Conservation (phyloP, 92 coral and sea anemone genomes). For the Epizoanthus illoricatus region DNA sequence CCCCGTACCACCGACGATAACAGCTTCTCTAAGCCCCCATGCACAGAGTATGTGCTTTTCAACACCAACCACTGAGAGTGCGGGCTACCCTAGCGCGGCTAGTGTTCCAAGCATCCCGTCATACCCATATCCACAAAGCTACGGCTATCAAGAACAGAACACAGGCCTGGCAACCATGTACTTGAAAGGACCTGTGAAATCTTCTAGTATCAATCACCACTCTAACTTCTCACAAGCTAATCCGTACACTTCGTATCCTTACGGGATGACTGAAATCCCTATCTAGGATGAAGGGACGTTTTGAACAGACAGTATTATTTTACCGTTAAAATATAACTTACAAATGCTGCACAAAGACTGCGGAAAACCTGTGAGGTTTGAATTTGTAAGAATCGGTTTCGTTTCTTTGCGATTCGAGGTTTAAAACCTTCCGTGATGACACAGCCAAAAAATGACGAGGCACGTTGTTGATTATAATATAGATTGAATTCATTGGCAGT, state of each 20-base stretch:
- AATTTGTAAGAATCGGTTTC: constrained; percentile 12
- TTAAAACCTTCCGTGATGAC: constrained; percentile 43
- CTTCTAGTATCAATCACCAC: constrained; percentile 72
- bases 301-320: constrained; percentile 35
- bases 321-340: constrained; percentile 2
- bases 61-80: constrained; percentile 69
- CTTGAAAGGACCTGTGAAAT: constrained; percentile 70
- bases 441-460: constrained; percentile 24
- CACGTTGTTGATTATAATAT: constrained; percentile 27
- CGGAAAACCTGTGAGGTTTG: constrained; percentile 34
- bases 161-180: constrained; percentile 56
- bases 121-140: constrained; percentile 70
- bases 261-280: constrained; percentile 86
- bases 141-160: constrained; percentile 81
- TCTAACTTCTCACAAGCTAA: constrained; percentile 85
- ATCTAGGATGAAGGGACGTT: constrained; percentile 50
- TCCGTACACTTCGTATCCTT: constrained; percentile 77
- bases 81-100: constrained; percentile 67
- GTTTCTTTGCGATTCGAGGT: constrained; percentile 41
- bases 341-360: constrained; percentile 21
- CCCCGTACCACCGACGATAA: constrained; percentile 74
- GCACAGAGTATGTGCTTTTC: constrained; percentile 53
- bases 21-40: constrained; percentile 75
- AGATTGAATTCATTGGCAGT: constrained; percentile 40
- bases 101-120: constrained; percentile 72